Evolutionary conservation across 2,888 invertebrate species (phyloP), one percentile per base, ranked within the genome.

Genomic region (Acholoe squamosa): DNA sequence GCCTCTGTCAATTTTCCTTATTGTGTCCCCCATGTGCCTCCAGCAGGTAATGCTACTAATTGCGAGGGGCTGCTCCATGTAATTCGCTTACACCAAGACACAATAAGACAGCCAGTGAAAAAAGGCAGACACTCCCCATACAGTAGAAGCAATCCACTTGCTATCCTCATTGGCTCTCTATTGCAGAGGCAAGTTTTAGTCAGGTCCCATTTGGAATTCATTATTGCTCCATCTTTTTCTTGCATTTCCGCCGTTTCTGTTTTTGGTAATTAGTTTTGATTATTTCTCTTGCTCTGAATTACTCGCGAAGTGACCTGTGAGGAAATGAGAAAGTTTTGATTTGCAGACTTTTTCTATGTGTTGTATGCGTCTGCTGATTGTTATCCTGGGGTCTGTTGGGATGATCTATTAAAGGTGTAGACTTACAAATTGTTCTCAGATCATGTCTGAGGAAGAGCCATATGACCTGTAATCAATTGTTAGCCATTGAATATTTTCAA

Each of bases 21-120:
- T 84, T 84, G 43, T 84, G 25, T 84, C n/a, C 43, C n/a, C 12
- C 84, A 84, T 34, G 84, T 84, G 51, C 71, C 28, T 22, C 84
- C 51, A 12, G 34, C 22, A 22, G 84, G 34, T 84, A 84, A 84
- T 84, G 51, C 43, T 25, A 10, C 84, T 51, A 84, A 84, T 84
- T 84, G n/a, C 33, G 19, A 33, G 51, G 14, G 25, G 5, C 43
- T 22, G 43, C 10, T 84, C 33, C 25, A 43, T 12, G 43, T 84
- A 84, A 84, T 84, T 84, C 84, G 25, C 84, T 84, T 84, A n/a
- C 14, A 43, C 22, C 43, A 19, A 10, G 51, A 1, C 28, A 84
- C 84, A 84, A 84, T 84, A 34, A 51, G 84, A 16, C 84, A 25
- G 28, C n/a, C n/a, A n/a, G 14, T 7, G 3, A 25, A 3, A 71